Evolutionary conservation across 2,888 invertebrate genomes (phyloP).

Genomic region (Ophonus ardosiacus): DNA sequence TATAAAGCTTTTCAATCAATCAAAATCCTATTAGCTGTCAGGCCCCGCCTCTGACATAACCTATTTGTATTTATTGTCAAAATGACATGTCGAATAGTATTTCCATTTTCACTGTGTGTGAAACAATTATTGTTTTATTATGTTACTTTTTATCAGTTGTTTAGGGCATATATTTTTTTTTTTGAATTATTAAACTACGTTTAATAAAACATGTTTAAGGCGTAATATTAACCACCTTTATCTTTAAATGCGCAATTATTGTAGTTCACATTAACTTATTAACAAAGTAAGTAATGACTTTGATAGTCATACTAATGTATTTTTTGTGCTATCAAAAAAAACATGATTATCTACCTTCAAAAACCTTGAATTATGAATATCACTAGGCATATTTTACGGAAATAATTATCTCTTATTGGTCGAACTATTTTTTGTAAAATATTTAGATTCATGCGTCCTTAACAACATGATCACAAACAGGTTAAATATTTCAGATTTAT

Average conservation of each 20-base stretch:
- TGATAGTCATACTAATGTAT: neutral
- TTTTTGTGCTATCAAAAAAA: constrained; percentile 28
- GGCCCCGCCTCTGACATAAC: too few relatives aligned
- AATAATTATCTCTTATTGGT: constrained; percentile 18
- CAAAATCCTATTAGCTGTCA: too few relatives aligned
- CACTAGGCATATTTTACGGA: constrained; percentile 4
- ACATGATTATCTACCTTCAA: constrained; percentile 17
- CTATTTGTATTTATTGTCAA: too few relatives aligned
- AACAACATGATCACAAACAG: neutral
- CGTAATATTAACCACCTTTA: neutral
- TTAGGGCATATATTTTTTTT: too few relatives aligned
- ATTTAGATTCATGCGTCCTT: too few relatives aligned
- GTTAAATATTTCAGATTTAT: neutral
- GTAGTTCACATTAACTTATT: neutral
- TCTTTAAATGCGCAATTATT: neutral
- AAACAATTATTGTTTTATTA: too few relatives aligned
- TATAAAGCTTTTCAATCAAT: too few relatives aligned
- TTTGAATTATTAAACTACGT: neutral
- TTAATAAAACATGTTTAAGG: neutral
- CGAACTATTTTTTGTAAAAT: neutral
- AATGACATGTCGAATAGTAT: too few relatives aligned
- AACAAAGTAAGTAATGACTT: constrained; percentile 7
- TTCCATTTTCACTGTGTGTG: too few relatives aligned
- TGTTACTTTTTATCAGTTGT: too few relatives aligned
- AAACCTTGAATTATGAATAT: constrained; percentile 12